Percentiles rank a stretch among this genome's conserved stretches.
These are phyloP conservation scores for Cheiracanthium punctorium DNA, from an alignment of 2,888 invertebrate genomes.

Conservation along the genomic window DNA sequence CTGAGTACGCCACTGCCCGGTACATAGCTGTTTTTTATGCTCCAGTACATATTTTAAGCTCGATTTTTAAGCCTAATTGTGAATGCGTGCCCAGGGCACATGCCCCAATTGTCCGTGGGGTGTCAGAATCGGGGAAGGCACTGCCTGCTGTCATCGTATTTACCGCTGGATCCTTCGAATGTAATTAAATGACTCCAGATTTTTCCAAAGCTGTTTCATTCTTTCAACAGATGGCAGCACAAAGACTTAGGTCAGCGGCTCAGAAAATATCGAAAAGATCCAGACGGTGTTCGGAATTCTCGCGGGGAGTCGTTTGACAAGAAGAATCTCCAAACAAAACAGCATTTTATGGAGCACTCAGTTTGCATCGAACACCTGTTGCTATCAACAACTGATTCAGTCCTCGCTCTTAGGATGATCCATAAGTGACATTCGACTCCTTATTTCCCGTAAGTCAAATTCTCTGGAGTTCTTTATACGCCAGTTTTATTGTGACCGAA, in stretches of 20 bases:
- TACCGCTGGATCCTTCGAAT: no score
- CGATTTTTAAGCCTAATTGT: no score
- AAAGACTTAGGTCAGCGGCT: background rate
- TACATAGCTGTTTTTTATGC: no score
- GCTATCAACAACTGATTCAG: slow-evolving; percentile 32
- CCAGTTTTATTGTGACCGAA: background rate
- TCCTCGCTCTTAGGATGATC: slow-evolving; percentile 28
- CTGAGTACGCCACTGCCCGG: no score
- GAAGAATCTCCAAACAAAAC: slow-evolving; percentile 25
- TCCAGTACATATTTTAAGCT: no score
- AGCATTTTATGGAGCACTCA: slow-evolving; percentile 42
- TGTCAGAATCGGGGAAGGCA: no score
- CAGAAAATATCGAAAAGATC: background rate
- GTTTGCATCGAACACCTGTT: slow-evolving; percentile 46
- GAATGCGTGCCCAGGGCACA: no score
- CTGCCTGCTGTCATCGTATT: no score
- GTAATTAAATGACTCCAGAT: no score
- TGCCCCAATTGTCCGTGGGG: no score
- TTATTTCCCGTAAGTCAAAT: slow-evolving; percentile 41
- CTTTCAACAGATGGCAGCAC: slow-evolving; percentile 46
- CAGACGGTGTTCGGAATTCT: slow-evolving; percentile 13
- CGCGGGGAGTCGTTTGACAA: slow-evolving; percentile 46
- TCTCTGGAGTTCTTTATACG: background rate
- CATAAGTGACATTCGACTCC: slow-evolving; percentile 23
- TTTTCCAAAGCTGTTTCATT: no score